Evolutionary conservation across 2,888 invertebrate genomes (phyloP), one percentile per base, ranked within the genome.

Genomic region (Nezara viridula): DNA sequence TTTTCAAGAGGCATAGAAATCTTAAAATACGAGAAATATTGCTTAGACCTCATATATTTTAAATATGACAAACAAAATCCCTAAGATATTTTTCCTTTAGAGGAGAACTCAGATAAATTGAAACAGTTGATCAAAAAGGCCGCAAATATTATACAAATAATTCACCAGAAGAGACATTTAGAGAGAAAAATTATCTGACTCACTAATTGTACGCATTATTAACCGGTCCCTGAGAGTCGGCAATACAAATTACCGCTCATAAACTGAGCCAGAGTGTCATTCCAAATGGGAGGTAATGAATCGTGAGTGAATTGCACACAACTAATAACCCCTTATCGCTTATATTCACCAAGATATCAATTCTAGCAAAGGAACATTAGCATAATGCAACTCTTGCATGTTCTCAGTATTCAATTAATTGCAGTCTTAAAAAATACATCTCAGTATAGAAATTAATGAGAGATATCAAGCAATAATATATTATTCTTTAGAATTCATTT

Each of bases 61-160:
- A 73, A 73, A 73, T 73, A 37, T 73, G 37, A 37, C 6, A 37
- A 73, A 37, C 37, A 73, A 73, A 73, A 73, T 37, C 66, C 19
- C 5, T 9, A 0, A 19, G 0, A 32, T 37, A 37, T 73, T 73
- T 73, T 6, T 37, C 16, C 21, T 32, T 37, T 37, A 37, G 14
- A 60, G 19, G 32, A 37, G 7, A 73, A 73, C 66, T 73, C 32
- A 37, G 66, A 73, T 73, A 73, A 73, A 73, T 73, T 21, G 1
- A 12, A 37, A 32, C 6, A 19, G 66, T 73, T 73, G 66, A 37
- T 37, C 66, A 32, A 37, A 73, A 73, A 73, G 32, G 37, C 32
- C 19, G 37, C 37, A 73, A 73, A 73, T 37, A 73, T 73, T 73
- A 73, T 37, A 73, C 19, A 73, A 73, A 73, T 73, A 73, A 37